Base-by-base conservation (phyloP, 2,888 invertebrate species). In the Caradrina clavipalpis region DNA sequence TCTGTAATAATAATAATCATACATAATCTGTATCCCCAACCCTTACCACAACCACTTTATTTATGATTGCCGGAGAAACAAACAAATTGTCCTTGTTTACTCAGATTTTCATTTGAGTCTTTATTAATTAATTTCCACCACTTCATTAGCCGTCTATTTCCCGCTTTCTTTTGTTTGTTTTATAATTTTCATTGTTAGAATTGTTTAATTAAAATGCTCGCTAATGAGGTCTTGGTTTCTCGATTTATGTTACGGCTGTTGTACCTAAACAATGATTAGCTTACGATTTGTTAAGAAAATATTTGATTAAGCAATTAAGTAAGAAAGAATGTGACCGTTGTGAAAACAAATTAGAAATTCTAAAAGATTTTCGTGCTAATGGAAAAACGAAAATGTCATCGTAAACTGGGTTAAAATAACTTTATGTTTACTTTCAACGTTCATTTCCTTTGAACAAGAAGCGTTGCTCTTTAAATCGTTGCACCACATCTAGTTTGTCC, bases 81-180 rank as follows among this genome's bases (percentile, higher is more conserved):
- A 87, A 84, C 79, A 86, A 85, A 85, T 81, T 78, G 82, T 78
- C 66, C 58, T 63, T 80, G 80, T 85, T 84, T 80, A 70, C 75
- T 73, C 58, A 67, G 70, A 73, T 81, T 82, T 81, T 75, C 69
- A 74, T 78, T 73, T 67, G 58, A 62, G 72, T 73, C 55, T 72
- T 71, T 64, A 78, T 84, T 84, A 79, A 82, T 83, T 79, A 83
- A 80, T 79, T 69, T 74, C 58, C 61, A 76, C 69, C 76, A 76
- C 78, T 83, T 80, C 76, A 81, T 83, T 85, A 78, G 69, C 58
- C 76, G 69, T 77, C 69, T 59, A 70, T 75, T 77, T 73, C 31
- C 51, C 58, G 59, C 53, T 76, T 70, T 73, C 69, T 75, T 76
- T 83, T 82, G 73, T 83, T 67, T 76, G 50, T 76, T 72, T 69